Evolutionary conservation across 1,140 invertebrate genomes (phyloP), one percentile per base, ranked within the genome.

Genomic region (Zaprionus tsacasi): DNA sequence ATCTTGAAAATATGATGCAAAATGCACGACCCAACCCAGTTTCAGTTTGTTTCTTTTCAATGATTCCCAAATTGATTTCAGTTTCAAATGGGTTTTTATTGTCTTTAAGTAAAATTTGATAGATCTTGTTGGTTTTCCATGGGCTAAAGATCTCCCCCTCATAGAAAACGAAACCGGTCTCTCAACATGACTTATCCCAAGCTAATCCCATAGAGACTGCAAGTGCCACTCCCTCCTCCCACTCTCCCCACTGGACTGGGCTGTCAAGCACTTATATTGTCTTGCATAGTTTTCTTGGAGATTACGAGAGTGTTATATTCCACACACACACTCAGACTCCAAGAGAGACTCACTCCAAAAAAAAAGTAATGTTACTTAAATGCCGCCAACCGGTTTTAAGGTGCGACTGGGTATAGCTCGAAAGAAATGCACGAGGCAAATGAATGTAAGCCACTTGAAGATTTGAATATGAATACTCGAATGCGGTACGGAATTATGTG

Each of bases 311-410:
- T 45, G 40, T 13, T 59, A 30, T 21, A 45, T 35, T 71, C 38
- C 69, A 71, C 33, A 76, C 33, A 21, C 21, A 21, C 21, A 21
- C 21, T 1, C 21, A 21, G 69, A 54, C 25, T 50, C 11, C 6
- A 7, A 43, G 59, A 43, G 38, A 35, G 27, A 25, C 52, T 35
- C 35, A 72, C 6, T 30, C 27, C 3, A 30, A 30, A 30, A 30
- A 30, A 30, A 30, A 30, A 30, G 60, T 76, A 76, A 76, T 80
- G 64, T 72, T 71, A 82, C 82, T 76, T 71, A 82, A 88, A 88
- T 88, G 76, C 79, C 83, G 79, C 48, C 56, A 65, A 74, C 82
- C 80, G 79, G 83, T 87, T 87, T 88, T 83, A 83, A 83, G 82
- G 82, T 87, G 82, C 83, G 82, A 77, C 74, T 64, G 48, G 56